phyloP scores from a whole-genome alignment of 2,113 vertebrate genomes.

The Patagioenas fasciata region DNA sequence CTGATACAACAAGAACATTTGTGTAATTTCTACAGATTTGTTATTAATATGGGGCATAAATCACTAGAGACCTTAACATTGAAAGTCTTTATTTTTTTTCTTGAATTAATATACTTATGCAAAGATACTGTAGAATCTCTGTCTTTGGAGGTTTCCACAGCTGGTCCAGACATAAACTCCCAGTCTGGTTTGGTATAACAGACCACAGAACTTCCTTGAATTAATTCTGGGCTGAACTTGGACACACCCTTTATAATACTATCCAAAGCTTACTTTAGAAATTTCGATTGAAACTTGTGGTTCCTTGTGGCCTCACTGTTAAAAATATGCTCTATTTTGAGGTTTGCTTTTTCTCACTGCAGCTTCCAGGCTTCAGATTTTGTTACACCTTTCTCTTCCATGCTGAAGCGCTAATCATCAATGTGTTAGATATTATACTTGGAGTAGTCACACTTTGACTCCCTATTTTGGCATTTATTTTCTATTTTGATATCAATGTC shows the following conservation, averaged over 20 bases:
- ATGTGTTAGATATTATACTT: not conserved
- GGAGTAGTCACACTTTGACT: not conserved
- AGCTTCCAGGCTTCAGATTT: not conserved
- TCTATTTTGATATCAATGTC: not conserved
- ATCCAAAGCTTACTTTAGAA: not conserved
- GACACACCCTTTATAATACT: not conserved
- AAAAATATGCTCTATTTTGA: not conserved
- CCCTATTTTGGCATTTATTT: not conserved
- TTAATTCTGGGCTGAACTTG: not conserved
- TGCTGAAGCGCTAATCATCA: not conserved
- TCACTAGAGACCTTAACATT: not conserved
- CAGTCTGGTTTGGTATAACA: not conserved
- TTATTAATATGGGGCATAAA: not conserved
- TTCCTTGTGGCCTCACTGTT: not conserved
- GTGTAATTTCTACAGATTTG: not conserved
- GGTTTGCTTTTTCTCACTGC: constrained; percentile 1
- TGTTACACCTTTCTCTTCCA: not conserved
- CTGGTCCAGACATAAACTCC: not conserved
- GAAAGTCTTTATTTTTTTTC: not conserved
- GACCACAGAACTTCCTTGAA: not conserved
- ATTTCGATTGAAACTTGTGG: not conserved
- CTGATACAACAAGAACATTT: not conserved
- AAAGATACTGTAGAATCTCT: not conserved
- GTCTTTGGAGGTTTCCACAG: not conserved
- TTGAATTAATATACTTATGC: not conserved